Evolutionary conservation across 2,113 vertebrate genomes (phyloP), one percentile per base, ranked within the genome.

Genomic region (Microtus pennsylvanicus): DNA sequence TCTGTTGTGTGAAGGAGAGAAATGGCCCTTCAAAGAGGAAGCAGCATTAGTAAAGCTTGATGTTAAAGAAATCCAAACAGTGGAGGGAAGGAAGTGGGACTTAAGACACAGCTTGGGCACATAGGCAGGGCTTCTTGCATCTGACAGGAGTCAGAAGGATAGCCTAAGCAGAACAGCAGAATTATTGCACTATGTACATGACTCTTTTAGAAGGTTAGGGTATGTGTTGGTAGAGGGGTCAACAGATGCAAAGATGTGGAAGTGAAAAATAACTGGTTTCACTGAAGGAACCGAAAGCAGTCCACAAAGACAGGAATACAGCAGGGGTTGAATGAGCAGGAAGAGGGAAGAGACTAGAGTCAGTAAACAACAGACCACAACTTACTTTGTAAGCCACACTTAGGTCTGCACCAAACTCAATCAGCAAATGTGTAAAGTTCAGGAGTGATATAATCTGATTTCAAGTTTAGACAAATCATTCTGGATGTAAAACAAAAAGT

Each of bases 211-310:
- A 47, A 30, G 22, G 22, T 21, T 3, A 19, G 50, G 58, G 30
- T 58, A 11, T 12, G 5, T 55, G 35, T 21, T 50, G 35, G 77
- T 63, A 63, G 33, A 89, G 21, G 38, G 47, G 8, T 28, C 38
- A 21, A 72, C n/a, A 24, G 72, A 65, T 16, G 30, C 12, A 14
- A 30, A 76, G 93, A 94, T 45, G 69, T 90, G 61, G 94, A 96
- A 95, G 88, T 77, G 88, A 96, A 75, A 93, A 61, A 26, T 17
- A 33, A 2, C 65, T 69, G 67, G 78, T 65, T 47, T 87, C 9
- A 6, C 30, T 70, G 67, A 12, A 82, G 91, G 88, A 96, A 92
- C 72, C 19, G 91, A 91, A 89, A 93, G n/a, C 24, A 28, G 50
- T 74, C 90, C 61, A 19, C 58, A 82, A 14, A 75, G 58, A 22